Evolutionary conservation across 1,140 invertebrate species (phyloP), one percentile per base, ranked within the genome.

Genomic region (Neodiprion virginianus): DNA sequence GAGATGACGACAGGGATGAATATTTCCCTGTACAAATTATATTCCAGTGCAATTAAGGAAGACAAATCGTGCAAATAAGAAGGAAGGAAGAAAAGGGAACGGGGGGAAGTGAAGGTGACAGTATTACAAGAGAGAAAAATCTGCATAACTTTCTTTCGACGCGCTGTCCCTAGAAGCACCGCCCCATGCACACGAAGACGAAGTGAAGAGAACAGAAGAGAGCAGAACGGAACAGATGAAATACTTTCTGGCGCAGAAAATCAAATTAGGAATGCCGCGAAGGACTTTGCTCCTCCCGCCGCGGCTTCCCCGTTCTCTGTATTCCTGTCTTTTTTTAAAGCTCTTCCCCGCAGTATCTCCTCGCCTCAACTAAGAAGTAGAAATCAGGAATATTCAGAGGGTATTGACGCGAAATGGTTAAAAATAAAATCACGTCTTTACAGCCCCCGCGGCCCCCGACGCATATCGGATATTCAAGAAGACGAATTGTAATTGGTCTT

Each of bases 401-500:
- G 53, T 61, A 61, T 61, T 61, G 53, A 61, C 53, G 53, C 53
- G 0, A 61, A 61, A 75, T 76, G 76, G 78, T 75, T 77, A 76
- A 78, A 82, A 82, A 81, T 73, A 76, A 76, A 81, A 82, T 82
- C 80, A 82, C 81, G 80, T 82, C 79, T 78, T 81, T 79, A 75
- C 23, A 47, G 79, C 77, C 76, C 79, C 78, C 81, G 77, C 76
- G 76, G 78, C 78, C 78, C 79, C 77, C 76, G 74, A 77, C 77
- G 76, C 68, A 75, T 70, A 72, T 50, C n/a, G 21, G 53, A 61
- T 61, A 61, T 61, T 67, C 28, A 77, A 80, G 77, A 74, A 76
- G 79, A 78, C 80, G 78, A 81, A 82, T 82, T 82, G 80, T 83
- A 80, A 83, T 83, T 83, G 79, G 80, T 76, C 80, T 83, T 80